Base-by-base conservation (phyloP, 1,140 invertebrate genomes). In the Octopus bimaculoides region DNA sequence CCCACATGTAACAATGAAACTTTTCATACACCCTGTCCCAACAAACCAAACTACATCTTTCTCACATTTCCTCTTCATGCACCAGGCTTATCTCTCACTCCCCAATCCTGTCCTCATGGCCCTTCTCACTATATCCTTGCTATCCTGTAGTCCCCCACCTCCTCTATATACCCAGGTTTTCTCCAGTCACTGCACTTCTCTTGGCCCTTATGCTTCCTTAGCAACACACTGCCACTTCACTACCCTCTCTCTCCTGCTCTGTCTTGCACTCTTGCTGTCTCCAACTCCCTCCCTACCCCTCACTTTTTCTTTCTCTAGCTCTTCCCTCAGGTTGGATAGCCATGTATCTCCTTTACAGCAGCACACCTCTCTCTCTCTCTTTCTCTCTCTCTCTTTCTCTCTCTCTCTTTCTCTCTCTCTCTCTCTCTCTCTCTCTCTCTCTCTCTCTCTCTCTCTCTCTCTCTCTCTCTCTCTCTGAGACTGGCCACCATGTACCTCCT, bases 331-430 rank as follows among this genome's bases (percentile, higher is more conserved):
- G 78, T 78, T 17, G 79, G 54, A 55, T 56, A 20, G 54, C 52
- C 41, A 20, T 56, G 71, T 52, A 26, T 26, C 5, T 4, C 77
- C 54, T 26, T 10, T 66, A 52, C 77, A 61, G 61, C 66, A 55
- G 52, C 54, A 56, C 75, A 61, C 54, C 79, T 81, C 73, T 81
- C 54, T 78, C 79, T 75, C 77, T 71, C 54, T 53, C 79, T 4
- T 80, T 74, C 73, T 80, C 17, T 73, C 71, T 75, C 1, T 77
- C 61, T 56, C 52, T 66, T 20, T 77, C 66, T 80, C 52, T 52
- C 41, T 52, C 75, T 73, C 41, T 54, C 26, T 66, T 54, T 79
- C n/a, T 26, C 53, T 54, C 79, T 79, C 53, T 66, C 54, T 53
- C 41, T 55, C 52, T 56, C 9, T 52, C 54, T 56, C 14, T 71